Percentiles rank a stretch among this genome's conserved stretches.
Evolutionary conservation across 2,888 invertebrate genomes (phyloP).

Genomic region (Sepiola atlantica): DNA sequence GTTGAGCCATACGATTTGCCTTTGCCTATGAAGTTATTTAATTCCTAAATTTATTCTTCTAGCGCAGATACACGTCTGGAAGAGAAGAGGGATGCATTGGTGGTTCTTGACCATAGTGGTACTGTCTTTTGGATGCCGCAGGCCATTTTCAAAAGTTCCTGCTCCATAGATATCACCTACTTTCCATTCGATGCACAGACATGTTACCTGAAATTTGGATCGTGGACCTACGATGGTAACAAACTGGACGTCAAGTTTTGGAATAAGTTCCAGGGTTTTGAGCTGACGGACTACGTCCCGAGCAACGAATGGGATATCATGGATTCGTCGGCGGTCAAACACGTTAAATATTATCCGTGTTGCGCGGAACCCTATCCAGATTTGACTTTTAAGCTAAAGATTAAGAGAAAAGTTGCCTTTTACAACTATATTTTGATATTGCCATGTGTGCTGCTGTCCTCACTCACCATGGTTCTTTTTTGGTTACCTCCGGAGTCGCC

Average conservation of each 20-base stretch:
- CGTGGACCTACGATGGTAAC: conserved; percentile 74
- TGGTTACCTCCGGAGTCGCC: conserved; percentile 76
- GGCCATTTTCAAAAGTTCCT: conserved; percentile 74
- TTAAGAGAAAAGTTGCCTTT: conserved; percentile 69
- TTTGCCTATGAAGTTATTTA: too few species aligned
- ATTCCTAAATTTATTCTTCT: conserved; percentile 48
- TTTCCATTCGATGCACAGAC: conserved; percentile 74
- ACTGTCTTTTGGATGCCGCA: conserved; percentile 71
- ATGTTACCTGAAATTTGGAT: conserved; percentile 74
- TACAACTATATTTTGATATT: conserved; percentile 75
- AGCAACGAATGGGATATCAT: conserved; percentile 75
- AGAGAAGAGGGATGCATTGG: conserved; percentile 73
- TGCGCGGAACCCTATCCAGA: conserved; percentile 73
- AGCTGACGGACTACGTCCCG: conserved; percentile 70
- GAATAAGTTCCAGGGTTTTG: conserved; percentile 60
- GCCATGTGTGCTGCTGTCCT: conserved; percentile 75
- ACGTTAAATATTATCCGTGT: conserved; percentile 70
- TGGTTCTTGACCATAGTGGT: conserved; percentile 71
- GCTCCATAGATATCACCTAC: conserved; percentile 73
- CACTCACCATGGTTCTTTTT: conserved; percentile 74
- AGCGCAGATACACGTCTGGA: conserved; percentile 74
- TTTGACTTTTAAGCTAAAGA: conserved; percentile 71
- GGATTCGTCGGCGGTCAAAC: conserved; percentile 67
- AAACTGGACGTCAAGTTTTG: conserved; percentile 66
- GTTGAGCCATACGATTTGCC: too few species aligned